Conservation (phyloP, 2,888 invertebrate genomes). For the Andrena fulva region DNA sequence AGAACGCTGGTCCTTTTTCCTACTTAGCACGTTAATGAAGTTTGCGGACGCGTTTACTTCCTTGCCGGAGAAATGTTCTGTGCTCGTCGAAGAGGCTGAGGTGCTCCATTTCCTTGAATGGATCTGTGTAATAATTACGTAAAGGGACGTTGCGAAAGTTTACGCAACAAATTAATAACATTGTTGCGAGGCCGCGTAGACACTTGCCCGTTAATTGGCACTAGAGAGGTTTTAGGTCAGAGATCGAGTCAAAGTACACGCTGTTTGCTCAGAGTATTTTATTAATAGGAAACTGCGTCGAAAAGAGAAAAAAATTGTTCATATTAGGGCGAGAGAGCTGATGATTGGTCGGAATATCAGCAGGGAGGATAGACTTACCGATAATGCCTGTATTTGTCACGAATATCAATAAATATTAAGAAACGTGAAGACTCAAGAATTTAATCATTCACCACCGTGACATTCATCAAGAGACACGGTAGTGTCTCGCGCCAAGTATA, state of each 20-base stretch:
- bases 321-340: too few relatives aligned
- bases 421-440: neutral
- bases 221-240: neutral
- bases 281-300: neutral
- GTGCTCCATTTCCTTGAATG: neutral
- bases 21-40: neutral
- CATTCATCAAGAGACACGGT: too few relatives aligned
- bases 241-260: neutral
- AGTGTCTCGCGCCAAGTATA: too few relatives aligned
- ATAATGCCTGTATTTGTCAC: neutral
- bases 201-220: neutral
- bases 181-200: neutral
- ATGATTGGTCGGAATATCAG: too few relatives aligned
- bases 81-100: neutral
- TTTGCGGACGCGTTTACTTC: neutral
- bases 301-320: neutral
- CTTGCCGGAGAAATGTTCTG: neutral
- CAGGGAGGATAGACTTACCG: too few relatives aligned
- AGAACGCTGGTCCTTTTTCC: neutral
- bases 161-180: constrained; percentile 15
- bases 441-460: neutral
- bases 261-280: neutral
- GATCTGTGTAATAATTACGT: constrained; percentile 12
- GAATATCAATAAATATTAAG: constrained; percentile 8
- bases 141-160: neutral